Percentiles rank a stretch among this genome's conserved stretches.
These are phyloP conservation scores for Vollenhovia emeryi DNA, from an alignment of 1,140 invertebrate species.

Conservation along the genomic window DNA sequence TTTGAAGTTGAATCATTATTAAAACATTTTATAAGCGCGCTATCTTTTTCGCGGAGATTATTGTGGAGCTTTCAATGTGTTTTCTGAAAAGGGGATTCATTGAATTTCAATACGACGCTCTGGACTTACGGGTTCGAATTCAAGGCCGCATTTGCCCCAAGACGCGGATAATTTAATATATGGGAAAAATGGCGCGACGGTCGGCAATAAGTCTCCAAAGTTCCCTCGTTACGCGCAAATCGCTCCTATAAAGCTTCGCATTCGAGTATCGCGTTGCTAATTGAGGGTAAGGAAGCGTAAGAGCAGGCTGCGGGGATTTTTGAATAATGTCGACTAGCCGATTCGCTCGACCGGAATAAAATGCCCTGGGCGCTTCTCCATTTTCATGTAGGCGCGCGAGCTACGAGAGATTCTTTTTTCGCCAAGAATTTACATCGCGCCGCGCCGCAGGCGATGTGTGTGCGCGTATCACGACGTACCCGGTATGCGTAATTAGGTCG, in stretches of 20 bases:
- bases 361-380: conserved; percentile 39
- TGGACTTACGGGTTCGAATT: background rate
- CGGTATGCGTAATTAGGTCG: conserved; percentile 54
- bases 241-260: conserved; percentile 37
- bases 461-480: conserved; percentile 30
- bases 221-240: conserved; percentile 51
- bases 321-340: conserved; percentile 49
- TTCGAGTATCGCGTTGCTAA: conserved; percentile 58
- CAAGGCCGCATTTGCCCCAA: background rate
- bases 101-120: background rate
- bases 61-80: background rate
- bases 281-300: conserved; percentile 59
- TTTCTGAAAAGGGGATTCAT: background rate
- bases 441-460: conserved; percentile 38
- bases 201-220: conserved; percentile 44
- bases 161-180: conserved; percentile 38
- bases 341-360: conserved; percentile 48
- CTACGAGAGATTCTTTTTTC: conserved; percentile 34
- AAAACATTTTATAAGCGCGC: background rate
- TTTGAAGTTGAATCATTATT: background rate
- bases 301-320: conserved; percentile 44
- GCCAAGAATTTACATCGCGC: conserved; percentile 40
- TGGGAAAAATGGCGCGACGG: conserved; percentile 34
- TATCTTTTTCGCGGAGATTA: background rate
- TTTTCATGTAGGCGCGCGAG: conserved; percentile 49